Evolutionary conservation across 2,888 invertebrate species (phyloP).

Genomic region (Lithophane semibrunnea): DNA sequence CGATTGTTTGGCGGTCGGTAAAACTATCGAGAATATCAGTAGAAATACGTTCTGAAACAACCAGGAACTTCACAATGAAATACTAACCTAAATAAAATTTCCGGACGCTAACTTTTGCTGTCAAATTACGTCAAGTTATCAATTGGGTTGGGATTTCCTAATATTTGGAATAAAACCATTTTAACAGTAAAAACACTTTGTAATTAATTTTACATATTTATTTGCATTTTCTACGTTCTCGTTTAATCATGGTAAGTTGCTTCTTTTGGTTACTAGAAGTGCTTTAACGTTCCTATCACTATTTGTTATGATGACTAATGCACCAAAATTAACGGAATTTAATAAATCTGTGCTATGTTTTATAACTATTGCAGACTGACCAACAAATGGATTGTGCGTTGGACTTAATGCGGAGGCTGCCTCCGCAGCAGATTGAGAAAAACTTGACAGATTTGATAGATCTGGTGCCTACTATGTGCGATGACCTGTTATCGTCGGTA

Average conservation of each 20-base stretch:
- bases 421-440: conserved; percentile 99
- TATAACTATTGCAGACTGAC: conserved; percentile 93
- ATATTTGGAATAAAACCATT: conserved; percentile 59
- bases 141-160: conserved; percentile 73
- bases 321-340: conserved; percentile 72
- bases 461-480: conserved; percentile 98
- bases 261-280: conserved; percentile 29
- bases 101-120: conserved; percentile 57
- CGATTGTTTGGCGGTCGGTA: background rate
- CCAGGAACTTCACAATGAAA: background rate
- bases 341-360: conserved; percentile 68
- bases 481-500: conserved; percentile 98
- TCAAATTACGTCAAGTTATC: conserved; percentile 74
- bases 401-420: conserved; percentile 99
- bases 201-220: conserved; percentile 59
- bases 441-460: conserved; percentile 99
- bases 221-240: conserved; percentile 57
- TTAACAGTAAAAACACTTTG: conserved; percentile 56
- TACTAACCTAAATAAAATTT: conserved; percentile 52
- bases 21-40: conserved; percentile 25
- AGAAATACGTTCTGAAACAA: conserved; percentile 44
- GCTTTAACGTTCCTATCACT: conserved; percentile 56
- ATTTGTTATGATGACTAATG: conserved; percentile 89
- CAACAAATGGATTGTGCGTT: conserved; percentile 99
- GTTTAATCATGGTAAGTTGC: conserved; percentile 76